phyloP scores from a whole-genome alignment of 2,113 vertebrate species.

The Suncus etruscus region DNA sequence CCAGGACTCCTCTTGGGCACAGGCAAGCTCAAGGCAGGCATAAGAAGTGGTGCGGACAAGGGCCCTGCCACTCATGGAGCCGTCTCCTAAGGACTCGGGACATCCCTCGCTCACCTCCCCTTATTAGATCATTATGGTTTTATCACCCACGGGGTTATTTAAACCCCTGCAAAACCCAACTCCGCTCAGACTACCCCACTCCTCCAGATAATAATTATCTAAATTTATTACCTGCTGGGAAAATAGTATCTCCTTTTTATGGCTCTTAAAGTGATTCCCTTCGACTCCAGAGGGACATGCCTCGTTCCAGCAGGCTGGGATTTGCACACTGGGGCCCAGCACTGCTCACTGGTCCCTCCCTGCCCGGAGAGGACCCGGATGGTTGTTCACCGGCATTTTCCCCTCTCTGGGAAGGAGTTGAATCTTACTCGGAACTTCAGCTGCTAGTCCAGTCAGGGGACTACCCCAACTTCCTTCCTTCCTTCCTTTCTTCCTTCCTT shows the following conservation, averaged over 20 bases:
- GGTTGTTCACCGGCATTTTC: slow-evolving; percentile 58
- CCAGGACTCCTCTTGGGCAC: background rate
- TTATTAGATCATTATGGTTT: slow-evolving; percentile 54
- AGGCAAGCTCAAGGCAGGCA: too few species aligned
- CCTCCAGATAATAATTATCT: slow-evolving; percentile 68
- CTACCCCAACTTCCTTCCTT: background rate
- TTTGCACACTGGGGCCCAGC: background rate
- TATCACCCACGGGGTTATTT: slow-evolving; percentile 64
- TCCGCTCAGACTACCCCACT: slow-evolving; percentile 34
- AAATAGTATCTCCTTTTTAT: slow-evolving; percentile 66
- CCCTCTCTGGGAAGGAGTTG: slow-evolving; percentile 71
- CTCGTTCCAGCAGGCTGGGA: slow-evolving; percentile 29
- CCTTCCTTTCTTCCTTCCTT: too few species aligned
- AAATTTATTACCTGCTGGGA: slow-evolving; percentile 71
- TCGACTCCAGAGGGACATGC: slow-evolving; percentile 10
- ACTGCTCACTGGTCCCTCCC: slow-evolving; percentile 65
- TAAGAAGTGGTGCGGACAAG: background rate
- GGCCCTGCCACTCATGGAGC: background rate
- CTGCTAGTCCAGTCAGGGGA: slow-evolving; percentile 45
- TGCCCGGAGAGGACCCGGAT: slow-evolving; percentile 70
- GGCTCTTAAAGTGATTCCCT: slow-evolving; percentile 51
- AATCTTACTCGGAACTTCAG: slow-evolving; percentile 72
- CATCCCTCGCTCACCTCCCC: slow-evolving; percentile 24
- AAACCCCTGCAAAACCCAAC: slow-evolving; percentile 55
- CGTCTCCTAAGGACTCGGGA: slow-evolving; percentile 29